Evolutionary conservation across 2,797 vertebrate genomes (phyloP).

Genomic region (Helostoma temminkii): DNA sequence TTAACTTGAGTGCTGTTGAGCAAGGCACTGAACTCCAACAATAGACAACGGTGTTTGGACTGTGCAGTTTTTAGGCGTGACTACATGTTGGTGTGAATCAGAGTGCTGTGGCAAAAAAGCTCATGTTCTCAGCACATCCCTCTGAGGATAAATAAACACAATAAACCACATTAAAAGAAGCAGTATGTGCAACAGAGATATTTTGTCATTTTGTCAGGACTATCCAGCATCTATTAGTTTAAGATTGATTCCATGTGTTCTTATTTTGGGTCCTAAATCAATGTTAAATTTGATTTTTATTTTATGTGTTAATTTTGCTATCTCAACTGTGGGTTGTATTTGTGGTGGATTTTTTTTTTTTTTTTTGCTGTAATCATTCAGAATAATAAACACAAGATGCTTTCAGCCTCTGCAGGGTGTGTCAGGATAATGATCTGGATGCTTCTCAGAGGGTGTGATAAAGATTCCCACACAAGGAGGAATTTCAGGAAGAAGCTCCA

Average conservation of each 20-base stretch:
- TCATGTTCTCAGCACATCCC: slow-evolving; percentile 39
- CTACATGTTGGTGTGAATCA: slow-evolving; percentile 41
- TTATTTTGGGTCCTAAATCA: slow-evolving; percentile 41
- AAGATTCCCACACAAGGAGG: slow-evolving; percentile 52
- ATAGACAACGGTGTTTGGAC: slow-evolving; percentile 33
- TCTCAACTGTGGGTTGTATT: slow-evolving; percentile 17
- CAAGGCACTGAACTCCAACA: slow-evolving; percentile 37
- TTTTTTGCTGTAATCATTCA: slow-evolving; percentile 14
- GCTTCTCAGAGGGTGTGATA: slow-evolving; percentile 21
- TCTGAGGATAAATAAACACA: slow-evolving; percentile 54
- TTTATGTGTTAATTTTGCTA: slow-evolving; percentile 17
- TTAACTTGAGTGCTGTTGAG: slow-evolving; percentile 42
- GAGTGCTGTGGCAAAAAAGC: slow-evolving; percentile 50
- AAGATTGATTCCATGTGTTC: slow-evolving; percentile 49
- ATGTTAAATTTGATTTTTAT: slow-evolving; percentile 43
- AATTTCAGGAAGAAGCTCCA: slow-evolving; percentile 74
- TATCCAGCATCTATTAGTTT: slow-evolving; percentile 47
- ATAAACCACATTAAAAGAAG: slow-evolving; percentile 19
- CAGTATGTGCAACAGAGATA: slow-evolving; percentile 26
- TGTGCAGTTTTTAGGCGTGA: slow-evolving; percentile 25
- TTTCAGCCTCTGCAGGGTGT: background rate
- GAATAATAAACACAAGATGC: slow-evolving; percentile 35
- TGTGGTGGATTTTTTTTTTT: slow-evolving; percentile 4
- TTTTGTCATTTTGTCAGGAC: slow-evolving; percentile 36
- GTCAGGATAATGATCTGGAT: slow-evolving; percentile 1